Percentiles rank a stretch among this genome's conserved stretches.
These are phyloP conservation scores for Physella acuta DNA, from an alignment of 1,140 invertebrate genomes.

Conservation along the genomic window DNA sequence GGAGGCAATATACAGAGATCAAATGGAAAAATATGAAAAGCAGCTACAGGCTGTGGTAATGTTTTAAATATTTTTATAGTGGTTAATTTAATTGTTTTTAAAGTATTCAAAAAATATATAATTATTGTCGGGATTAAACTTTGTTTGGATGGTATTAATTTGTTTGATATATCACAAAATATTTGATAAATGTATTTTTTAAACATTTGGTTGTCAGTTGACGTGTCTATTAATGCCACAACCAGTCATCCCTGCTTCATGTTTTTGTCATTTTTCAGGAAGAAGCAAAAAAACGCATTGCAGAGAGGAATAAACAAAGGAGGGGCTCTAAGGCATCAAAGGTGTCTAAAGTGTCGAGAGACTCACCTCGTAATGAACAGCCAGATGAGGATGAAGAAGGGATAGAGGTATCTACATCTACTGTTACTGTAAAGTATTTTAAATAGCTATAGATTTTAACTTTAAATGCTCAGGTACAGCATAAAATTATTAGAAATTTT, in stretches of 20 bases:
- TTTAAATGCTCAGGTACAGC: too few species aligned
- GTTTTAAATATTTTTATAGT: not conserved
- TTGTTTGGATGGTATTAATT: too few species aligned
- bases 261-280: constrained; percentile 14
- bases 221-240: too few species aligned
- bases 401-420: constrained; percentile 5
- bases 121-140: too few species aligned
- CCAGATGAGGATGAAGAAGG: constrained; percentile 12
- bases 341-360: constrained; percentile 27
- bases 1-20: constrained; percentile 51
- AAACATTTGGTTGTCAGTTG: not conserved
- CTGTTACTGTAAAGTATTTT: not conserved
- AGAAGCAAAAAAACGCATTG: constrained; percentile 23
- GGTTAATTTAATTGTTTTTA: too few species aligned
- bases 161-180: not conserved
- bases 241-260: too few species aligned
- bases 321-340: constrained; percentile 47
- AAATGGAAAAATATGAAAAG: constrained; percentile 56
- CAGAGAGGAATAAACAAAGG: constrained; percentile 20
- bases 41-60: constrained; percentile 47
- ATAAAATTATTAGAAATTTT: too few species aligned
- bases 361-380: not conserved
- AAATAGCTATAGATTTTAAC: too few species aligned
- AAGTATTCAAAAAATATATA: not conserved
- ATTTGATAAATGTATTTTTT: not conserved